Base-by-base conservation (phyloP, 2,888 invertebrate genomes). In the Allolobophora icterica region DNA sequence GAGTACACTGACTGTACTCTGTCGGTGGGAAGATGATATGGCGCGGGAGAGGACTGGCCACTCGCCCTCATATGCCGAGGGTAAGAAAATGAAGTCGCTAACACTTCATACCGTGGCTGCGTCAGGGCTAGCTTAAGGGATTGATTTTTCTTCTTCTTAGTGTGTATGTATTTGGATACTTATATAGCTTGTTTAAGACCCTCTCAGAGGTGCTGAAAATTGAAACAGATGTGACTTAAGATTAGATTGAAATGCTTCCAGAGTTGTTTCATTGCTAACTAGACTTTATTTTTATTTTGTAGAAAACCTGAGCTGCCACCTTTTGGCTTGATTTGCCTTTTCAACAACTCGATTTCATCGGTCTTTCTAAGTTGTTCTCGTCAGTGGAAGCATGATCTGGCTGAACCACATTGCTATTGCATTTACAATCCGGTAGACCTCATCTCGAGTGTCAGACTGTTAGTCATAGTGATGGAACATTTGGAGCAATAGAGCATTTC, bases 321-420 rank as follows among this genome's bases (percentile, higher is more conserved):
- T 58, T 11, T 58, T 58, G 58, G 5, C 71, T 71, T 71, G 71
- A 71, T 71, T 71, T 71, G 71, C 71, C 71, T 71, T 71, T n/a
- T n/a, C 30, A 71, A 71, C 71, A 71, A 71, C 71, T 71, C n/a
- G 71, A 71, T n/a, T 71, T 71, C 71, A n/a, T 71, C 71, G 30
- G 71, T 71, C 71, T 71, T 71, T 71, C 71, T 71, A 30, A n/a
- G 71, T n/a, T 71, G n/a, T n/a, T 71, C 71, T 71, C 71, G 71
- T 71, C 71, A 71, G 71, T 71, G 71, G 71, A 71, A 71, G 71
- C 8, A 17, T n/a, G 71, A 71, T 71, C 71, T 71, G 71, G 71
- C 71, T 71, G 71, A 71, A 71, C 30, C 71, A 71, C n/a, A 71
- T 71, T 71, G 71, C 71, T n/a, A n/a, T 71, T 71, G n/a, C 71